These are phyloP conservation scores for Tragelaphus strepsiceros DNA, from an alignment of 2,113 vertebrate species.

Conservation along the genomic window DNA sequence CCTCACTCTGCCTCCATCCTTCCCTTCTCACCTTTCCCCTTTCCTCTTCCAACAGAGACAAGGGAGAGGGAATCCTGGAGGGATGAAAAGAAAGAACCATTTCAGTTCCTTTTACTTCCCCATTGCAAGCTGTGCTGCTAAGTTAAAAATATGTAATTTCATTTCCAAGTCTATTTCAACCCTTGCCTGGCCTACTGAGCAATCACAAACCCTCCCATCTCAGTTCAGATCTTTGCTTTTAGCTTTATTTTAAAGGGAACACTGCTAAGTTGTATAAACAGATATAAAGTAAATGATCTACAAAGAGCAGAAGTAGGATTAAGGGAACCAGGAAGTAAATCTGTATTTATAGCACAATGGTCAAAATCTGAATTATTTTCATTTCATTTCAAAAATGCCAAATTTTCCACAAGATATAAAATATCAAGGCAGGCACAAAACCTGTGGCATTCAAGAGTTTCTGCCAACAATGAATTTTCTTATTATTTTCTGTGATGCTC, in stretches of 20 bases:
- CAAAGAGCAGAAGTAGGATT: conserved; percentile 60
- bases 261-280: conserved; percentile 68
- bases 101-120: conserved; percentile 51
- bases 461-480: conserved; percentile 58
- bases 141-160: conserved; percentile 74
- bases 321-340: conserved; percentile 61
- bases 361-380: conserved; percentile 55
- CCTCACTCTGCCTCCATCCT: not conserved
- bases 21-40: conserved; percentile 37
- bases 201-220: conserved; percentile 66
- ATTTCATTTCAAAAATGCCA: conserved; percentile 63
- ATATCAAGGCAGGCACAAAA: conserved; percentile 15
- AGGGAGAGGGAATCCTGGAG: conserved; percentile 47
- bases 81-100: conserved; percentile 55
- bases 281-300: conserved; percentile 63
- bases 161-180: conserved; percentile 73
- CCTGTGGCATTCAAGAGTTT: conserved; percentile 33
- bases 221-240: conserved; percentile 71
- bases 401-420: conserved; percentile 39
- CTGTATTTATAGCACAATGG: conserved; percentile 55
- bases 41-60: conserved; percentile 26
- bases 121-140: conserved; percentile 63
- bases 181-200: conserved; percentile 71
- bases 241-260: conserved; percentile 70
- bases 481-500: conserved; percentile 35